These are phyloP conservation scores for Argyrosomus japonicus DNA, from an alignment of 2,113 vertebrate species.

Conservation along the genomic window DNA sequence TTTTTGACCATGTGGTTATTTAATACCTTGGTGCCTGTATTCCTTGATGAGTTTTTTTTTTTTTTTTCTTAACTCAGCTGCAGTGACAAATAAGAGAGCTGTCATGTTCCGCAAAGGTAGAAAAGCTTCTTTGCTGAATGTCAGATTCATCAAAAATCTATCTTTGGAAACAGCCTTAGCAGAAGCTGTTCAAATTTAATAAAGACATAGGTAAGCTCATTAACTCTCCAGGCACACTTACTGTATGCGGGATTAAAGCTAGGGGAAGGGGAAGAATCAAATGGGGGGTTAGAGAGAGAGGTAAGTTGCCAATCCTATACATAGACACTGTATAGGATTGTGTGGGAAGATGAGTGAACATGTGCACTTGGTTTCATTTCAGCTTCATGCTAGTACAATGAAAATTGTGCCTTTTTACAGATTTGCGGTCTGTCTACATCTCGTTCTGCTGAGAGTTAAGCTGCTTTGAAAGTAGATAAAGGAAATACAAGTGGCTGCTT, in stretches of 20 bases:
- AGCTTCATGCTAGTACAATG: slow-evolving; percentile 8
- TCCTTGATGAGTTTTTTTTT: slow-evolving; percentile 1
- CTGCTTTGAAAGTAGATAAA: slow-evolving; percentile 53
- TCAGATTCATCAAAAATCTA: slow-evolving; percentile 65
- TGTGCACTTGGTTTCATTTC: slow-evolving; percentile 42
- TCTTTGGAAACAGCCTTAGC: slow-evolving; percentile 53
- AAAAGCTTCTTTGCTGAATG: slow-evolving; percentile 61
- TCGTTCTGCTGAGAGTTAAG: slow-evolving; percentile 45
- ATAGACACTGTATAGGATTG: slow-evolving; percentile 24
- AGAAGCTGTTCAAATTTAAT: slow-evolving; percentile 68
- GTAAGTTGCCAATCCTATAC: slow-evolving; percentile 9
- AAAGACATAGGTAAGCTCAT: slow-evolving; percentile 77
- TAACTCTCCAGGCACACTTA: slow-evolving; percentile 62
- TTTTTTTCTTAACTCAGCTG: background rate
- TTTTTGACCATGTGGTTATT: background rate
- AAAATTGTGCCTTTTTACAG: slow-evolving; percentile 17
- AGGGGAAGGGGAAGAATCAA: slow-evolving; percentile 12
- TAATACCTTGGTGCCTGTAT: background rate
- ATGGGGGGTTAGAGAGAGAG: slow-evolving; percentile 33
- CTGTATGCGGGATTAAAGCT: slow-evolving; percentile 63
- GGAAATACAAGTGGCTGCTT: slow-evolving; percentile 40
- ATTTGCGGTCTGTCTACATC: slow-evolving; percentile 7
- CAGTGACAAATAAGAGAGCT: slow-evolving; percentile 45
- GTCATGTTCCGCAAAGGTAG: slow-evolving; percentile 29
- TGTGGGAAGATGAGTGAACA: slow-evolving; percentile 44